Evolutionary conservation across 2,888 invertebrate species (phyloP), one percentile per base, ranked within the genome.

Genomic region (Digitonthophagus gazella): DNA sequence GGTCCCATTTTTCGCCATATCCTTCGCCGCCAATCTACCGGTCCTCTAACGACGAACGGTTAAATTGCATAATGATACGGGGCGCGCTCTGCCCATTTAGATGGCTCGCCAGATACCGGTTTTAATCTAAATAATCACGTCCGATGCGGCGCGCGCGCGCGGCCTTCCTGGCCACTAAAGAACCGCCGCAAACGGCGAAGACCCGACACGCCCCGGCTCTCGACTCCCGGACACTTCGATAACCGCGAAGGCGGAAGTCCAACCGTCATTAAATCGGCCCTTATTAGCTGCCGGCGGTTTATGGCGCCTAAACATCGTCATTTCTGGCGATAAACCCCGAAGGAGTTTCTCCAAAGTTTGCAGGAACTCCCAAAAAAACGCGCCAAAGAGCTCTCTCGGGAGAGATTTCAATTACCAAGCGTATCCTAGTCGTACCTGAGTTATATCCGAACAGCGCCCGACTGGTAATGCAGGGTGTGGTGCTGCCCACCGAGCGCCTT

Each of bases 121-220:
- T 65, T 65, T 65, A 65, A 65, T 65, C 65, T 65, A 65, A 65
- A 65, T 65, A 65, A 65, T 65, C 65, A 19, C 54, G 28, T 44
- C 15, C 15, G 65, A 65, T 65, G 44, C 54, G 19, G 54, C 65
- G 65, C 65, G 54, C 19, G 54, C 54, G 28, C 28, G 28, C 28
- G 28, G 28, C 28, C 28, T 44, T 44, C 28, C 28, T 44, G 28
- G 28, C 28, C 28, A 44, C 28, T 44, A 44, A 44, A 44, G 28
- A 44, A 44, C 28, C 28, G 28, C 28, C 6, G 28, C 28, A 44
- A 44, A 44, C 28, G 28, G 28, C 28, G 28, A 44, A 44, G 28
- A 44, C 28, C 28, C 28, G 28, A 6, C 28, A 44, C 28, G 28
- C 28, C 28, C 28, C 28, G 28, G 11, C 28, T 44, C 28, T 11